These are phyloP conservation scores for Cantharis lateralis DNA, from an alignment of 2,888 invertebrate species.

Conservation along the genomic window DNA sequence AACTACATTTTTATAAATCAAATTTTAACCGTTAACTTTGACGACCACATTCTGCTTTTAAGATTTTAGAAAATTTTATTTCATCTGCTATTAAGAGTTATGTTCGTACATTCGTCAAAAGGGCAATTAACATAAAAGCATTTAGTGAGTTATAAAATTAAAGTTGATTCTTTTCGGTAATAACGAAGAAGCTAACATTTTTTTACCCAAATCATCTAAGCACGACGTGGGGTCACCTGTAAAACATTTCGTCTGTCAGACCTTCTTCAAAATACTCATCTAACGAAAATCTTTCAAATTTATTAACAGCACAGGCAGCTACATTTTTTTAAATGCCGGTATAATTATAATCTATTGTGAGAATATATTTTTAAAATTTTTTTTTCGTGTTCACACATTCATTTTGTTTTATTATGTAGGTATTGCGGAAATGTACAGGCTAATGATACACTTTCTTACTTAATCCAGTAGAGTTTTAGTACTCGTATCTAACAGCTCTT, in stretches of 20 bases:
- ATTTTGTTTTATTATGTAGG: not conserved
- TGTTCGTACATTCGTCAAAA: not conserved
- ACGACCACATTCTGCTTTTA: not conserved
- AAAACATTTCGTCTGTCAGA: slow-evolving; percentile 28
- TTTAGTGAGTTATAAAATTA: not conserved
- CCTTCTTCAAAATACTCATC: slow-evolving; percentile 24
- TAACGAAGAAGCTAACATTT: not conserved
- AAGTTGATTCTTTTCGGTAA: not conserved
- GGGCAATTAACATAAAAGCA: not conserved
- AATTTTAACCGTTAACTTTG: not conserved
- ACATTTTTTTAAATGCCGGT: not conserved
- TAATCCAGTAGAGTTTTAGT: not conserved
- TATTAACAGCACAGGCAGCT: not conserved
- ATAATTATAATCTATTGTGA: not conserved
- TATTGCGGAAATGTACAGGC: not conserved
- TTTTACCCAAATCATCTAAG: slow-evolving; percentile 7
- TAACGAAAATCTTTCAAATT: slow-evolving; percentile 10
- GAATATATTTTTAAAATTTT: not conserved
- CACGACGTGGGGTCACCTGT: slow-evolving; percentile 30
- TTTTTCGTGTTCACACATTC: not conserved
- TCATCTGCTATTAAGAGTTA: not conserved
- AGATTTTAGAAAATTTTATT: not conserved
- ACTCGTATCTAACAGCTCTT: no score
- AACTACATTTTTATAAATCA: not conserved
- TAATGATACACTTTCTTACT: not conserved